A percentile compares a stretch with the other conserved stretches of the same genome.
Conservation (phyloP, 2,113 vertebrate genomes). For the Bufo bufo region DNA sequence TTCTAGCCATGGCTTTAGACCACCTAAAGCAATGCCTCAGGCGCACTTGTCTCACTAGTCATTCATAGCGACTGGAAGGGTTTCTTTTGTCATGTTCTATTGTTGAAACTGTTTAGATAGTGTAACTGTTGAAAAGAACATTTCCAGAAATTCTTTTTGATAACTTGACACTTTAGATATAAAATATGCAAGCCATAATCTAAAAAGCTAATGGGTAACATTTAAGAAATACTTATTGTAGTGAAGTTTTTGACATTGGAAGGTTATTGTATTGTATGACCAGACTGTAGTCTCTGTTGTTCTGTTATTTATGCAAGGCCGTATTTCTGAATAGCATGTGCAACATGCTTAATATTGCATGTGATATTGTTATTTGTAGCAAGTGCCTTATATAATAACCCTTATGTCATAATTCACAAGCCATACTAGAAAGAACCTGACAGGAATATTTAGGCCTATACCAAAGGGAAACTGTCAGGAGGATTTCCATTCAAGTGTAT, state of each 20-base stretch:
- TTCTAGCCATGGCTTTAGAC: slow-evolving; percentile 53
- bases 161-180: not conserved
- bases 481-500: too few relatives aligned
- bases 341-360: not conserved
- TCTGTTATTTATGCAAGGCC: not conserved
- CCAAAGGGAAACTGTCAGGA: too few relatives aligned
- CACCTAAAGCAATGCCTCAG: slow-evolving; percentile 61
- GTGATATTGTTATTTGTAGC: too few relatives aligned
- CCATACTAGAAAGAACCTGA: too few relatives aligned
- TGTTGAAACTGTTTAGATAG: slow-evolving; percentile 60
- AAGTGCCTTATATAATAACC: too few relatives aligned
- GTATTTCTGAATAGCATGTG: not conserved
- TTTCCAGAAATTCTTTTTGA: slow-evolving; percentile 26
- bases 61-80: slow-evolving; percentile 50
- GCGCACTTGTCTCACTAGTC: slow-evolving; percentile 54
- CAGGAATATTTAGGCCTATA: too few relatives aligned
- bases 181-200: not conserved
- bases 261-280: not conserved
- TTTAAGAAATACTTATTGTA: not conserved
- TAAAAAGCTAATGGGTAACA: not conserved
- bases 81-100: slow-evolving; percentile 60
- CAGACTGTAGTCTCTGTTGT: not conserved
- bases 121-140: slow-evolving; percentile 50
- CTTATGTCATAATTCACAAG: too few relatives aligned
- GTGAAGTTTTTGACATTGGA: not conserved